Evolutionary conservation across 2,113 vertebrate genomes (phyloP).

Genomic region (Halcyon malimbica): DNA sequence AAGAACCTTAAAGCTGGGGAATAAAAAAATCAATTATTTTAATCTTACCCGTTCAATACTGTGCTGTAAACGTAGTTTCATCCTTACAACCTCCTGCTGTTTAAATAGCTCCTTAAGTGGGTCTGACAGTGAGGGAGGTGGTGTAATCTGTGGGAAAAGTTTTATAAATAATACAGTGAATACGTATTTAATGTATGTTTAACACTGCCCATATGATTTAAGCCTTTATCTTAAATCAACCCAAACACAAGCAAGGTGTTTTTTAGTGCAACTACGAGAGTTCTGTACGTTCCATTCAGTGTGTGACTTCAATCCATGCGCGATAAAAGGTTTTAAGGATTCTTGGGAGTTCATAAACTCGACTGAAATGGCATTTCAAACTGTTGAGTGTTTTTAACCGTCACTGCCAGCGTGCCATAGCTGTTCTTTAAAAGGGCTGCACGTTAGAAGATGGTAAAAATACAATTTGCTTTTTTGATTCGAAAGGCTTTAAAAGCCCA

Average conservation of each 20-base stretch:
- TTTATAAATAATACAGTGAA: neutral
- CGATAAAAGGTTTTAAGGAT: neutral
- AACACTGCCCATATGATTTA: neutral
- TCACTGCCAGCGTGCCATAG: neutral
- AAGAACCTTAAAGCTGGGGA: neutral
- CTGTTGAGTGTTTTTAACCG: neutral
- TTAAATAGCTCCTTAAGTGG: constrained; percentile 97
- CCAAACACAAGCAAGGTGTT: neutral
- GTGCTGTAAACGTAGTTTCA: constrained; percentile 96
- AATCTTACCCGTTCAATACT: constrained; percentile 93
- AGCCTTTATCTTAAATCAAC: neutral
- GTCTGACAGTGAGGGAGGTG: constrained; percentile 93
- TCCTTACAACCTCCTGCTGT: constrained; percentile 96
- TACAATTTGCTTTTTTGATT: neutral
- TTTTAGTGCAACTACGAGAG: neutral
- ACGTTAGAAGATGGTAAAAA: neutral
- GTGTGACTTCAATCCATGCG: neutral
- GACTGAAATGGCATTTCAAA: neutral
- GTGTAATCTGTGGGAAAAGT: constrained; percentile 87
- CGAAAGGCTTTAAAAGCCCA: neutral
- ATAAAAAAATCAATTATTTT: neutral
- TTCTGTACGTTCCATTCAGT: neutral
- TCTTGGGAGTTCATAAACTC: neutral
- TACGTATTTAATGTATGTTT: neutral
- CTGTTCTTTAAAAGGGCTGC: neutral